These are phyloP conservation scores for Orycteropus afer DNA, from an alignment of 2,113 vertebrate genomes.

Conservation along the genomic window DNA sequence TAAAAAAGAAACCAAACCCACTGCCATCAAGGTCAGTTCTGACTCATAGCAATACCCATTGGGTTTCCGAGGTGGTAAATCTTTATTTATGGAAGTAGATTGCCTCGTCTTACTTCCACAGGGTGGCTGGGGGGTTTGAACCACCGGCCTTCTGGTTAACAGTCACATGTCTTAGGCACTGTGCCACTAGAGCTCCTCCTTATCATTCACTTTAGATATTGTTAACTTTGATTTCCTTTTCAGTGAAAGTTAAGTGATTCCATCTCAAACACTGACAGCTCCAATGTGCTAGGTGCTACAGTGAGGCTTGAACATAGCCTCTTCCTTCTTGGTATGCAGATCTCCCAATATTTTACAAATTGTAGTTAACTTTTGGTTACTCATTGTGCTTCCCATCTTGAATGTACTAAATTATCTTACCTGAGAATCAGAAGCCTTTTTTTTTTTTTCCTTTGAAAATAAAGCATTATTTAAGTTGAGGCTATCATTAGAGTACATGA, in stretches of 20 bases:
- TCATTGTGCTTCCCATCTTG: background rate
- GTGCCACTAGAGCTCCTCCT: no score
- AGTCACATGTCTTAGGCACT: no score
- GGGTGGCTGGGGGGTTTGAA: no score
- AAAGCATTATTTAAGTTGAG: constrained; percentile 30
- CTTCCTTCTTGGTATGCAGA: background rate
- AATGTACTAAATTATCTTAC: background rate
- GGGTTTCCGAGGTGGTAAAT: no score
- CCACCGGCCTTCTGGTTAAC: no score
- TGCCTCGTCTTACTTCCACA: no score
- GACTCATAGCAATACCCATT: no score
- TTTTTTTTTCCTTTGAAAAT: constrained; percentile 17
- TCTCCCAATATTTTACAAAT: background rate
- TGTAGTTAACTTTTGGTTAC: background rate
- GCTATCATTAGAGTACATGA: background rate
- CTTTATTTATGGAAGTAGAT: no score
- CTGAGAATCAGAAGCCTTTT: background rate
- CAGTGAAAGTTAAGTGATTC: background rate
- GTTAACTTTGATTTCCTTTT: background rate
- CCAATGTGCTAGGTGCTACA: background rate
- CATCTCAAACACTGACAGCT: background rate
- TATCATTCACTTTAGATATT: background rate
- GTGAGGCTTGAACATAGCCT: background rate
- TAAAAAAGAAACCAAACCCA: no score
- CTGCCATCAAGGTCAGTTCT: no score